Conservation (phyloP, 2,113 vertebrate genomes). For the Micromys minutus region DNA sequence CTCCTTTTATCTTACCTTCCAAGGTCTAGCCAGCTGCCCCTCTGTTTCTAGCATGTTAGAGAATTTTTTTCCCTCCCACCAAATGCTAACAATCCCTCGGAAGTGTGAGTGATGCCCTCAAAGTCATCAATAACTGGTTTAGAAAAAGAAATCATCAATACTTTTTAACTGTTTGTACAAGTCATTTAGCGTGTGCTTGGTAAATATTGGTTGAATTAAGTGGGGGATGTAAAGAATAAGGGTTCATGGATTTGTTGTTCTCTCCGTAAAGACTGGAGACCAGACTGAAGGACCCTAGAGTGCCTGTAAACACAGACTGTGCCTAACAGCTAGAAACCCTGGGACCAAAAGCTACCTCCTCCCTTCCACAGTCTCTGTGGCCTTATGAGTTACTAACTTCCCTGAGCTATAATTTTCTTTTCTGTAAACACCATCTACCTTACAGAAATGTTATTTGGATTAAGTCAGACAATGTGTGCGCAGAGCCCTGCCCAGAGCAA, state of each 20-base stretch:
- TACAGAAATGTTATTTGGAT: conserved; percentile 71
- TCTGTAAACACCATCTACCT: conserved; percentile 73
- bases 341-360: background rate
- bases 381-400: conserved; percentile 66
- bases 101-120: background rate
- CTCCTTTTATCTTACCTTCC: background rate
- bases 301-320: background rate
- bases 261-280: background rate
- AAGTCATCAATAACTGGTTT: background rate
- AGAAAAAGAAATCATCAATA: background rate
- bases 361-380: background rate
- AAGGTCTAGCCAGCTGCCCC: background rate
- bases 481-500: background rate
- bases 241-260: background rate
- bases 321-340: conserved; percentile 10
- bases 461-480: conserved; percentile 63
- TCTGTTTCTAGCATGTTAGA: background rate
- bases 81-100: background rate
- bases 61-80: background rate
- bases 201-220: background rate
- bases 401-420: conserved; percentile 74
- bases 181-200: background rate
- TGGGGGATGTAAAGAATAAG: background rate
- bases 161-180: conserved; percentile 29
- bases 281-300: background rate